Conservation (phyloP, 2,797 vertebrate genomes). For the Staurois parvus region DNA sequence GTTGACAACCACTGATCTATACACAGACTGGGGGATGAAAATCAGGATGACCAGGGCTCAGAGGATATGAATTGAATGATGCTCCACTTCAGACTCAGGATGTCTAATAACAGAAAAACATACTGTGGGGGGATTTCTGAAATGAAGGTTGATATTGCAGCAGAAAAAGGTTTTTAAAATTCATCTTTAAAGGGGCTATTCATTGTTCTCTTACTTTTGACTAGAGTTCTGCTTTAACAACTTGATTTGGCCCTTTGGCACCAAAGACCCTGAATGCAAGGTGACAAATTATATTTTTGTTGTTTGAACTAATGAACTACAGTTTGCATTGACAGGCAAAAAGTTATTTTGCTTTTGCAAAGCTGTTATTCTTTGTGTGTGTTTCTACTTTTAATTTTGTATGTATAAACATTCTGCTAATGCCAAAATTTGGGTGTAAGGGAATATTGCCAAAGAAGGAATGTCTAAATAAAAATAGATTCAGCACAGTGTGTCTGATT, state of each 20-base stretch:
- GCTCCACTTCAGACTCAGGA: no score
- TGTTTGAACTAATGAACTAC: background rate
- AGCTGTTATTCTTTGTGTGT: conserved; percentile 24
- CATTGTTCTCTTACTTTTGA: no score
- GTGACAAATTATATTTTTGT: conserved; percentile 5
- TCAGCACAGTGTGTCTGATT: no score
- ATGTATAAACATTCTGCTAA: conserved; percentile 57
- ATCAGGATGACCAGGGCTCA: no score
- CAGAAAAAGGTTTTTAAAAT: no score
- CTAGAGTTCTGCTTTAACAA: background rate
- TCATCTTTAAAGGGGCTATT: no score
- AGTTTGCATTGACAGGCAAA: conserved; percentile 13
- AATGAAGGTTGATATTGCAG: no score
- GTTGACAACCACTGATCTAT: no score
- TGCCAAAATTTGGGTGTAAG: conserved; percentile 60
- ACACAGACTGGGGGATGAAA: no score
- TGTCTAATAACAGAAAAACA: no score
- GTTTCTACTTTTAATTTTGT: conserved; percentile 34
- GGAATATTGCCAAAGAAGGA: conserved; percentile 58
- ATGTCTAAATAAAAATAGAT: conserved; percentile 45
- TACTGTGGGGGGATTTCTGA: no score
- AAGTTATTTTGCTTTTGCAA: conserved; percentile 3
- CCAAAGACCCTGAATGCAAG: conserved; percentile 13
- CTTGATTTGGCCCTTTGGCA: background rate
- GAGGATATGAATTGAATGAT: no score